Conservation (phyloP, 2,113 vertebrate genomes). For the Heterocephalus glaber region DNA sequence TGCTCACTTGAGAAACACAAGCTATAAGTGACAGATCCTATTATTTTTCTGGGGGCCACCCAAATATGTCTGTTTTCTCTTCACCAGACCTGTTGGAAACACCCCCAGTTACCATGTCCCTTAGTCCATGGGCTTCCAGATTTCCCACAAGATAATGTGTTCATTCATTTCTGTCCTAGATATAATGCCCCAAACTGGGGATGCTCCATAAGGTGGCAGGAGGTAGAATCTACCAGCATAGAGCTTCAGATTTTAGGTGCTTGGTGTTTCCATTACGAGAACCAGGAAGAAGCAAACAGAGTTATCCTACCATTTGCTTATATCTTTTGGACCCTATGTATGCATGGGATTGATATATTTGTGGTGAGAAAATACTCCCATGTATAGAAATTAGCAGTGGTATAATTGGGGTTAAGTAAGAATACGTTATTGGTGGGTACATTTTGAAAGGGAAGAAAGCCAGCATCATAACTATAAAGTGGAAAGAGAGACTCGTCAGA, state of each 20-base stretch:
- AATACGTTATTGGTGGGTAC: neutral
- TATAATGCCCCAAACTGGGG: neutral
- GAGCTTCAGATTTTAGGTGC: neutral
- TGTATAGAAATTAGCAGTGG: neutral
- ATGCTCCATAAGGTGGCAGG: neutral
- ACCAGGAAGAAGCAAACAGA: neutral
- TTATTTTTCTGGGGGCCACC: neutral
- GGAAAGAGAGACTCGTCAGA: neutral
- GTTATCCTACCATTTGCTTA: neutral
- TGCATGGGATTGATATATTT: neutral
- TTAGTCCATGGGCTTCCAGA: neutral
- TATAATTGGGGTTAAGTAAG: neutral
- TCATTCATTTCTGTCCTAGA: neutral
- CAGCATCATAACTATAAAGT: neutral
- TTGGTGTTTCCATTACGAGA: neutral
- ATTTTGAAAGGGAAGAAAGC: neutral
- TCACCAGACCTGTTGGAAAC: neutral
- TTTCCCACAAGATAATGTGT: neutral
- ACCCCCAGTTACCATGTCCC: fast-evolving
- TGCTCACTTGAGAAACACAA: neutral
- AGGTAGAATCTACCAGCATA: fast-evolving
- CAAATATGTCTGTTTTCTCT: neutral
- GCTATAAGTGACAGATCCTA: fast-evolving
- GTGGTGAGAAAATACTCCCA: neutral
- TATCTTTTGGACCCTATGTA: neutral